Evolutionary conservation across 2,888 invertebrate species (phyloP).

Genomic region (Orchestes rusci): DNA sequence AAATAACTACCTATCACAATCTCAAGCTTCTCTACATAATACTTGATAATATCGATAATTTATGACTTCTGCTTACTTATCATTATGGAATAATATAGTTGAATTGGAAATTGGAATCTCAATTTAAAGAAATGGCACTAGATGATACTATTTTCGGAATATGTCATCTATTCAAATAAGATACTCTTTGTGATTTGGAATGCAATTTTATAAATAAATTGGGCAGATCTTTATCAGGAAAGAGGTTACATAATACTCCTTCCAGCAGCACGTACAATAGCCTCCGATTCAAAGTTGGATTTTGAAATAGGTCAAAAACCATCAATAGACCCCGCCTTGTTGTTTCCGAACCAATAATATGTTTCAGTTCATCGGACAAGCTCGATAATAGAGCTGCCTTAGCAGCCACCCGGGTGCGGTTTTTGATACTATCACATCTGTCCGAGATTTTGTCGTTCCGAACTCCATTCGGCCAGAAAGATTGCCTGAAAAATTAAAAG

Average conservation of each 20-base stretch:
- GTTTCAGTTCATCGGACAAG: conserved; percentile 83
- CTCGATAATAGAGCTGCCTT: conserved; percentile 79
- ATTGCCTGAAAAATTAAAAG: conserved; percentile 50
- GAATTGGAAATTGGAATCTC: too few relatives aligned
- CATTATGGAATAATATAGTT: too few relatives aligned
- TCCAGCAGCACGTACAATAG: conserved; percentile 78
- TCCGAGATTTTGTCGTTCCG: conserved; percentile 38
- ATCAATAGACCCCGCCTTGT: conserved; percentile 74
- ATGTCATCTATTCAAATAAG: too few relatives aligned
- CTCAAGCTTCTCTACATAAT: too few relatives aligned
- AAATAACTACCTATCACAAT: too few relatives aligned
- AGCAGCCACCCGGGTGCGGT: conserved; percentile 76
- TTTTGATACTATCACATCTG: conserved; percentile 44
- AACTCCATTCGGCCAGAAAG: conserved; percentile 55
- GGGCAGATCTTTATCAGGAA: conserved; percentile 70
- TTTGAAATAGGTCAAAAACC: conserved; percentile 84
- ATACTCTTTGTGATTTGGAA: too few relatives aligned
- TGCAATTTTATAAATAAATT: conserved; percentile 68
- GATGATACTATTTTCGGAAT: too few relatives aligned
- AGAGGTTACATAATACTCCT: conserved; percentile 68
- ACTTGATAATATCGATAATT: too few relatives aligned
- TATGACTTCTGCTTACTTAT: too few relatives aligned
- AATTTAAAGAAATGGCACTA: too few relatives aligned
- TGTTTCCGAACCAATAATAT: conserved; percentile 84
- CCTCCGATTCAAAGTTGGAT: conserved; percentile 75